Percentiles rank a stretch among this genome's conserved stretches.
Conservation (phyloP, 2,797 vertebrate genomes). For the Leptatherina wallacei region DNA sequence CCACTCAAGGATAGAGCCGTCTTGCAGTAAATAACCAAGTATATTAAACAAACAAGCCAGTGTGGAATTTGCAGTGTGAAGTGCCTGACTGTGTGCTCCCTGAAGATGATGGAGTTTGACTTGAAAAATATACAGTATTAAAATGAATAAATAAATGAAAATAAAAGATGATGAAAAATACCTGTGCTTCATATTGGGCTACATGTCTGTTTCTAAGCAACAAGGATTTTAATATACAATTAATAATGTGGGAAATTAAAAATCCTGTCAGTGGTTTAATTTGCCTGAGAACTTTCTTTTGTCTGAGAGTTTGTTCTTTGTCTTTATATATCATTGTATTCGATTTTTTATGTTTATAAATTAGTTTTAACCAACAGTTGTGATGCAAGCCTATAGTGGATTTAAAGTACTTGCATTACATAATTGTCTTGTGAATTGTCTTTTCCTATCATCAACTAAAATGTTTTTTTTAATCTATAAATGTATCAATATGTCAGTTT, state of each 20-base stretch:
- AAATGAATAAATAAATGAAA: slow-evolving; percentile 2
- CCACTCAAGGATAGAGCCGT: slow-evolving; percentile 75
- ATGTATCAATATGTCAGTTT: slow-evolving; percentile 3
- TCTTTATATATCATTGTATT: slow-evolving; percentile 64
- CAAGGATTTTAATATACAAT: slow-evolving; percentile 81
- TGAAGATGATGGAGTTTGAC: slow-evolving; percentile 76
- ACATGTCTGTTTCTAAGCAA: slow-evolving; percentile 83
- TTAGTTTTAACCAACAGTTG: slow-evolving; percentile 1
- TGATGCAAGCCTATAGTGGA: background rate
- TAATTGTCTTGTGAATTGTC: no score
- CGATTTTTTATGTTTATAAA: slow-evolving; percentile 36
- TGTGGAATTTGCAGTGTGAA: slow-evolving; percentile 73
- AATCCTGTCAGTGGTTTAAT: slow-evolving; percentile 73
- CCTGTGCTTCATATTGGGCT: slow-evolving; percentile 54
- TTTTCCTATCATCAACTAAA: slow-evolving; percentile 11
- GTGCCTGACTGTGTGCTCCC: slow-evolving; percentile 66
- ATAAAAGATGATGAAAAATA: slow-evolving; percentile 66
- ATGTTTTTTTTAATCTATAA: slow-evolving; percentile 31
- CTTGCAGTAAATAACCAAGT: slow-evolving; percentile 71
- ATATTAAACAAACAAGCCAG: slow-evolving; percentile 80
- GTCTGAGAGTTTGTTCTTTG: slow-evolving; percentile 28
- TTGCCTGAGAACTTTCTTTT: slow-evolving; percentile 64
- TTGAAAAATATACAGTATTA: slow-evolving; percentile 72
- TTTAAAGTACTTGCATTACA: slow-evolving; percentile 16
- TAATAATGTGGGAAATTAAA: slow-evolving; percentile 82